phyloP scores from a whole-genome alignment of 2,113 vertebrate species.

The Aythya baeri region DNA sequence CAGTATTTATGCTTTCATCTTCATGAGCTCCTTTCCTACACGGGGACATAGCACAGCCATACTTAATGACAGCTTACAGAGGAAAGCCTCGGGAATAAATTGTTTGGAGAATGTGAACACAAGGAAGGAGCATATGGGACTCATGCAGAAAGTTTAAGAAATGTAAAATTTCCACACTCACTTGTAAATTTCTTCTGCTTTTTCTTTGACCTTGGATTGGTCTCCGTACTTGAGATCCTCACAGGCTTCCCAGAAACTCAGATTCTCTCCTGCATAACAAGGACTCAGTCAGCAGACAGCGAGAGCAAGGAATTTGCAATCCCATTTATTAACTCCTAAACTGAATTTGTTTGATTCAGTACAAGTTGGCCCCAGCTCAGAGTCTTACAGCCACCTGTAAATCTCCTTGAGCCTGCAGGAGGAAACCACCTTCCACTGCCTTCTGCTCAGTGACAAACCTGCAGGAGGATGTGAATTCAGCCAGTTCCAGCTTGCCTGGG shows the following conservation, averaged over 20 bases:
- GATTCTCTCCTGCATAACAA: conserved; percentile 86
- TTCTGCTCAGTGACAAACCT: not conserved
- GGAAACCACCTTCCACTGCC: not conserved
- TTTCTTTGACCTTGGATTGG: conserved; percentile 93
- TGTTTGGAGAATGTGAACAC: not conserved
- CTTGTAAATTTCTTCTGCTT: conserved; percentile 98
- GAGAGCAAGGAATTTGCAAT: not conserved
- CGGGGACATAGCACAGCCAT: not conserved
- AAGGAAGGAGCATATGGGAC: not conserved
- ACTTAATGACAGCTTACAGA: not conserved
- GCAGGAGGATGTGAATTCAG: not conserved
- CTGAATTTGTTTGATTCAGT: not conserved
- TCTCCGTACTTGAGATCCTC: conserved; percentile 97
- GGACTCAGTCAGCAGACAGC: not conserved
- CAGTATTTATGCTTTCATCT: not conserved
- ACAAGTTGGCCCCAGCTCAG: not conserved
- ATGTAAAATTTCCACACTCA: conserved; percentile 56
- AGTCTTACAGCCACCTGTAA: not conserved
- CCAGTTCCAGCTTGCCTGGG: not conserved
- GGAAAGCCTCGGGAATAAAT: not conserved
- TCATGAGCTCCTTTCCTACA: not conserved
- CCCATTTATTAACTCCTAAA: not conserved
- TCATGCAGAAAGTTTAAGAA: not conserved
- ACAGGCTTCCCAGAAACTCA: conserved; percentile 98
- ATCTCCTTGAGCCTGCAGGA: not conserved